Base-by-base conservation (phyloP, 2,888 invertebrate species). In the Synergus gifuensis region DNA sequence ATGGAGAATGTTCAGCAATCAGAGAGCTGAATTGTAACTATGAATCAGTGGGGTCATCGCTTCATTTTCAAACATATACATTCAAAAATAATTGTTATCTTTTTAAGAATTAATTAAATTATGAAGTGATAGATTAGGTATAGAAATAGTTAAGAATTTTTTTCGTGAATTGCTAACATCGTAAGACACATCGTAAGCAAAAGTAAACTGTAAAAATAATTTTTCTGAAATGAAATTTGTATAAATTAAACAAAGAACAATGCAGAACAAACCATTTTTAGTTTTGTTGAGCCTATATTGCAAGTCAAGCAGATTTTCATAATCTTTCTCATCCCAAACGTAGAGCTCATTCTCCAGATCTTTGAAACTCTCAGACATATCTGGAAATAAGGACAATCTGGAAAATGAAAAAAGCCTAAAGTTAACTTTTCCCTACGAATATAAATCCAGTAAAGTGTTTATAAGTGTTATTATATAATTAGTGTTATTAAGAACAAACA, bases 381-480 rank as follows among this genome's bases (percentile, higher is more conserved):
- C 88, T 88, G 88, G 79, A 87, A 87, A 85, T 83, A 86, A 86
- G 81, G 83, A 84, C 83, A 83, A 83, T 84, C 83, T 84, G 84
- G 83, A 84, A 84, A 84, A 79, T 82, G 82, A 83, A 83, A 82
- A 83, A 84, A 84, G 82, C 79, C 82, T 84, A 82, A 81, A 83
- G 81, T 84, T 84, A 84, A 83, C 83, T 82, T 83, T 36, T n/a
- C 40, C 54, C 36, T 73, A 12, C 9, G 49, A 67, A 44, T 40
- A 67, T 18, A 2, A 9, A 16, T 42, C 16, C 1, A 40, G 9
- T 9, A 42, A 11, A 16, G 9, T 11, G 42, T n/a, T 42, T n/a
- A 16, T 49, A n/a, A 5, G n/a, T n/a, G n/a, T n/a, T n/a, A n/a
- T n/a, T n/a, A n/a, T n/a, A n/a, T n/a, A 16, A n/a, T 49, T 49